Evolutionary conservation across 2,113 vertebrate genomes (phyloP).

Genomic region (Ptilonorhynchus violaceus): DNA sequence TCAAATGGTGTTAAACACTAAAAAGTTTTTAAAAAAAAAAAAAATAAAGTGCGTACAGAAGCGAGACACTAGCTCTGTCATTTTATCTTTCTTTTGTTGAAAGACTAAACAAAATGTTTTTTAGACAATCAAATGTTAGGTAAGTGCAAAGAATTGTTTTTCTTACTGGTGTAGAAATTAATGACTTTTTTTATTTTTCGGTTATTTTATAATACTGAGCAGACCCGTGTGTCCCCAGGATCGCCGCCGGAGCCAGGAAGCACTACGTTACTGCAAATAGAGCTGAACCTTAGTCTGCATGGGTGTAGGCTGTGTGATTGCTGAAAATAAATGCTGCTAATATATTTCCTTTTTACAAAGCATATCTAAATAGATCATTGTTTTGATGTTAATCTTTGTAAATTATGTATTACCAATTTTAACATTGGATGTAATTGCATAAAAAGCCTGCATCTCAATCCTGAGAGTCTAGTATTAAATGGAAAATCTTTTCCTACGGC

Average conservation of each 20-base stretch:
- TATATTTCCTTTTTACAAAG: constrained; percentile 87
- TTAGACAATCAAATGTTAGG: constrained; percentile 86
- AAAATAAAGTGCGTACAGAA: constrained; percentile 66
- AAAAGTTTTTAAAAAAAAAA: constrained; percentile 71
- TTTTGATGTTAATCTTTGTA: constrained; percentile 90
- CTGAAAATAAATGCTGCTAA: constrained; percentile 87
- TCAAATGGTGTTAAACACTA: constrained; percentile 82
- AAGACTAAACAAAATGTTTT: constrained; percentile 81
- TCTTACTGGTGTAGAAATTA: constrained; percentile 83
- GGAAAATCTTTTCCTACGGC: constrained; percentile 80
- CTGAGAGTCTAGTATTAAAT: constrained; percentile 88
- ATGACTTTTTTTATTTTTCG: constrained; percentile 80
- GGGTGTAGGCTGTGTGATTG: constrained; percentile 83
- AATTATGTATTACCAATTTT: constrained; percentile 89
- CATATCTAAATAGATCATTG: constrained; percentile 85
- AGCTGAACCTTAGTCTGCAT: constrained; percentile 79
- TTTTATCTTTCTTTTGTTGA: constrained; percentile 84
- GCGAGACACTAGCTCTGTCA: constrained; percentile 79
- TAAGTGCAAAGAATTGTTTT: constrained; percentile 80
- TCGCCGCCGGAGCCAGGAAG: constrained; percentile 76
- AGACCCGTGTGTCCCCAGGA: constrained; percentile 71
- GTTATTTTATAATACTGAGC: constrained; percentile 80
- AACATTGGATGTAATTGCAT: constrained; percentile 89
- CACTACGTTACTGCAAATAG: constrained; percentile 81
- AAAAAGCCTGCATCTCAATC: constrained; percentile 85